Conservation (phyloP, 2,113 vertebrate species). For the Odobenus rosmarus region DNA sequence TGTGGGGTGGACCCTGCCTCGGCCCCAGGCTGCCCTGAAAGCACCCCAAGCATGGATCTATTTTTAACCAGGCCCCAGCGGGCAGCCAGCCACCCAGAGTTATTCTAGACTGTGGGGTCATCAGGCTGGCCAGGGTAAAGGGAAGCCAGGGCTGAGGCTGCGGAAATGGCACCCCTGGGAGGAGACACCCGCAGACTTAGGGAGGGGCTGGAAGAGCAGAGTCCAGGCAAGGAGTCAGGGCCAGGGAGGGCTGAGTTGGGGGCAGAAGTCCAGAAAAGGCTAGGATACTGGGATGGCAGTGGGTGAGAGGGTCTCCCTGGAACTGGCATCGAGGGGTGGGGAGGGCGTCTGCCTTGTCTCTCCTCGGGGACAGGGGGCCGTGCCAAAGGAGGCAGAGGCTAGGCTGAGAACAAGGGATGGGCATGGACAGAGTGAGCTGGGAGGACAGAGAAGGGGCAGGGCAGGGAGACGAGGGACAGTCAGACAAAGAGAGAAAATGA, state of each 20-base stretch:
- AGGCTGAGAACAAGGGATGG: not conserved
- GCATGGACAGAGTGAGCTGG: not conserved
- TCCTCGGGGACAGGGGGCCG: not conserved
- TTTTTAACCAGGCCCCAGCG: conserved; percentile 40
- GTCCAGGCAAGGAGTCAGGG: not conserved
- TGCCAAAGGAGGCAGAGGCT: not conserved
- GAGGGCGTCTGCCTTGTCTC: not conserved
- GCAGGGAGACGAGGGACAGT: not conserved
- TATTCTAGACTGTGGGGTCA: conserved; percentile 49
- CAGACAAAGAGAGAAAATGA: not conserved
- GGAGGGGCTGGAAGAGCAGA: not conserved
- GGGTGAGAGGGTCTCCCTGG: not conserved
- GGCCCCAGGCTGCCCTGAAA: not conserved
- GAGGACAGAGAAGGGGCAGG: not conserved
- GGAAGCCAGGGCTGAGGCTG: not conserved
- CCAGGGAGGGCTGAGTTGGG: not conserved
- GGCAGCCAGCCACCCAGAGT: not conserved
- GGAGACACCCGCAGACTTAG: not conserved
- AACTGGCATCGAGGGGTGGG: fast-evolving
- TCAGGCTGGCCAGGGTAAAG: not conserved
- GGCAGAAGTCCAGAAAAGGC: not conserved
- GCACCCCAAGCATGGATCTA: not conserved
- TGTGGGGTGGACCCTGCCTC: not conserved
- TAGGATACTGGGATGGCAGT: not conserved
- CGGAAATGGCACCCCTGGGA: not conserved